phyloP scores from a whole-genome alignment of 2,113 vertebrate species.

The Gopherus evgoodei region DNA sequence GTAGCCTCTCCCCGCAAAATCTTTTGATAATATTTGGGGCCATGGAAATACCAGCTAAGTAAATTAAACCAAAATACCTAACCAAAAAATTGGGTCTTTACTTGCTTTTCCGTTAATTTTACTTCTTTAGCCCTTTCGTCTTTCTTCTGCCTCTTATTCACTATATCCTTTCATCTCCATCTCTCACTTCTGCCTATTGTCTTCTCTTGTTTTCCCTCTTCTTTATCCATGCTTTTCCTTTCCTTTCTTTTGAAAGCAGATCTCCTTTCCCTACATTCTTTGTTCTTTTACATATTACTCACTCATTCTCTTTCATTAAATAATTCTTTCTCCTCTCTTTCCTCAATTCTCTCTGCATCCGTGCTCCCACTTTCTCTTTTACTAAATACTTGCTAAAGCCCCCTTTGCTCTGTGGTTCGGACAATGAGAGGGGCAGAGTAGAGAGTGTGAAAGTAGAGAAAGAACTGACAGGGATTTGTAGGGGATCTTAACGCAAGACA shows the following conservation, averaged over 20 bases:
- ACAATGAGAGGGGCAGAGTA: rapidly evolving
- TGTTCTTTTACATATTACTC: not conserved
- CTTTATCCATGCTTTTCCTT: not conserved
- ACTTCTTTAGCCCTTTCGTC: not conserved
- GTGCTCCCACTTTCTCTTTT: not conserved
- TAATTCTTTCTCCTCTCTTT: not conserved
- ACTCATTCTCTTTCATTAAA: not conserved
- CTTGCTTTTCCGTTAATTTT: not conserved
- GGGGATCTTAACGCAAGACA: too few relatives aligned
- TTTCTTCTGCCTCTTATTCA: not conserved
- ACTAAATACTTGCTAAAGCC: not conserved
- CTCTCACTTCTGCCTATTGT: not conserved
- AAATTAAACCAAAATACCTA: not conserved
- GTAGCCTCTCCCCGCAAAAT: not conserved
- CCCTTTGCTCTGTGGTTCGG: rapidly evolving
- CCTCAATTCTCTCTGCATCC: not conserved
- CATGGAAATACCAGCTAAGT: not conserved
- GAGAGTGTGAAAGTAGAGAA: too few relatives aligned
- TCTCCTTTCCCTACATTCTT: not conserved
- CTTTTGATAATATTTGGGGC: not conserved
- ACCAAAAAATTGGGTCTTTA: not conserved
- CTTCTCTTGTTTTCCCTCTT: not conserved
- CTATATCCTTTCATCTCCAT: not conserved
- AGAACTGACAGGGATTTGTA: too few relatives aligned
- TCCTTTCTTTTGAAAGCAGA: not conserved